Evolutionary conservation across 2,113 vertebrate genomes (phyloP).

Genomic region (Chloropsis cyanopogon): DNA sequence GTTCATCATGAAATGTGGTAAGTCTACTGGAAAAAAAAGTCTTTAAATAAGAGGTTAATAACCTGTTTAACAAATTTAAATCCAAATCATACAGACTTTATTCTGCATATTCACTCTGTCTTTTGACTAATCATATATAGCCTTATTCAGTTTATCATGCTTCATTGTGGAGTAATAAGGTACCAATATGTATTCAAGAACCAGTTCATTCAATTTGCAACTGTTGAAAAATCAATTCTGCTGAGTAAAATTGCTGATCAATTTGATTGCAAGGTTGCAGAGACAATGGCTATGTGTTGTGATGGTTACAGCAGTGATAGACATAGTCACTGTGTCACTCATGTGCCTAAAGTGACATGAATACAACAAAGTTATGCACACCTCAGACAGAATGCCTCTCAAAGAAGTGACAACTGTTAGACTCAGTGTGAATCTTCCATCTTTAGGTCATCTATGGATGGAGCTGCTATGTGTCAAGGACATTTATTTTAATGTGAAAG

Average conservation of each 20-base stretch:
- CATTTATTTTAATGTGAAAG: not conserved
- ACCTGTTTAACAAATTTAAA: not conserved
- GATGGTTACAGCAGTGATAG: not conserved
- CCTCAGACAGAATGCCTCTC: not conserved
- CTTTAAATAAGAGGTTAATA: not conserved
- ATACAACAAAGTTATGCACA: not conserved
- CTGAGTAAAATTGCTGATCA: not conserved
- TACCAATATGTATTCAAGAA: not conserved
- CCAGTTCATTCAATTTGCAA: not conserved
- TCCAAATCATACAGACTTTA: not conserved
- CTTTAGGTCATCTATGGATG: not conserved
- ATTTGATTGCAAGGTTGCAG: not conserved
- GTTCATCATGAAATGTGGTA: not conserved
- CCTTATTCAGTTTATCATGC: not conserved
- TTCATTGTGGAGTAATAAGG: not conserved
- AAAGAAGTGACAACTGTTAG: not conserved
- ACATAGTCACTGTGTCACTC: not conserved
- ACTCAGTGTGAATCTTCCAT: not conserved
- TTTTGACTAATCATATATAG: not conserved
- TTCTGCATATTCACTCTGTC: not conserved
- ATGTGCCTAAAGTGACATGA: not conserved
- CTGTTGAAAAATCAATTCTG: constrained; percentile 4
- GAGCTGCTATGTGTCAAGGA: not conserved
- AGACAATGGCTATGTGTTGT: not conserved
- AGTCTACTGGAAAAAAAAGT: not conserved